Evolutionary conservation across 1,140 invertebrate genomes (phyloP).

Genomic region (Cotesia chilonis): DNA sequence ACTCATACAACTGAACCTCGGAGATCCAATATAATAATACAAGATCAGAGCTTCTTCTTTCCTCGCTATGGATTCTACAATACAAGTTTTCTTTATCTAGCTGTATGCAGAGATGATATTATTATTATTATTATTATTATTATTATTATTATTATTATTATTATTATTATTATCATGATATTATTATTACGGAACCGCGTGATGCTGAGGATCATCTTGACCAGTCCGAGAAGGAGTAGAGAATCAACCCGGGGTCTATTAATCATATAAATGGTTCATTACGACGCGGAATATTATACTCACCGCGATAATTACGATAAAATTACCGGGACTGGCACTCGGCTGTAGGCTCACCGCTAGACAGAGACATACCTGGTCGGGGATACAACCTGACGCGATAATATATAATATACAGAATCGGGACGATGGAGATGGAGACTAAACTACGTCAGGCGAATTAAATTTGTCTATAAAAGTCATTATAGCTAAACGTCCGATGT

Average conservation of each 20-base stretch:
- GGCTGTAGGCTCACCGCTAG: too few species aligned
- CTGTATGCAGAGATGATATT: too few species aligned
- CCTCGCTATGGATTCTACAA: too few species aligned
- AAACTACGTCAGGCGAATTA: neutral
- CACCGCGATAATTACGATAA: constrained; percentile 57
- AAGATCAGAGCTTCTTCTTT: neutral
- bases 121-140: too few species aligned
- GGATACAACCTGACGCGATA: too few species aligned
- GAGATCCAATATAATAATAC: too few species aligned
- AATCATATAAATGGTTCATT: constrained; percentile 64
- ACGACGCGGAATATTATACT: constrained; percentile 58
- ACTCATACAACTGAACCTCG: constrained; percentile 31
- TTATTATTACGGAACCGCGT: neutral
- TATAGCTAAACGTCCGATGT: neutral
- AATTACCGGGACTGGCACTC: constrained; percentile 46
- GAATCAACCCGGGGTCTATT: constrained; percentile 53
- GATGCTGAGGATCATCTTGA: constrained; percentile 10
- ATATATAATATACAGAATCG: too few species aligned
- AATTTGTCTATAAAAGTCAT: constrained; percentile 25
- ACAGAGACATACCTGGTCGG: too few species aligned
- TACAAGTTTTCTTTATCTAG: too few species aligned
- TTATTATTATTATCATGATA: too few species aligned
- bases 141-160: neutral
- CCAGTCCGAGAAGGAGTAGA: neutral
- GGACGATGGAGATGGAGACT: too few species aligned